Percentiles rank a stretch among this genome's conserved stretches.
These are phyloP conservation scores for Tauraco erythrolophus DNA, from an alignment of 2,113 vertebrate species.

Conservation along the genomic window DNA sequence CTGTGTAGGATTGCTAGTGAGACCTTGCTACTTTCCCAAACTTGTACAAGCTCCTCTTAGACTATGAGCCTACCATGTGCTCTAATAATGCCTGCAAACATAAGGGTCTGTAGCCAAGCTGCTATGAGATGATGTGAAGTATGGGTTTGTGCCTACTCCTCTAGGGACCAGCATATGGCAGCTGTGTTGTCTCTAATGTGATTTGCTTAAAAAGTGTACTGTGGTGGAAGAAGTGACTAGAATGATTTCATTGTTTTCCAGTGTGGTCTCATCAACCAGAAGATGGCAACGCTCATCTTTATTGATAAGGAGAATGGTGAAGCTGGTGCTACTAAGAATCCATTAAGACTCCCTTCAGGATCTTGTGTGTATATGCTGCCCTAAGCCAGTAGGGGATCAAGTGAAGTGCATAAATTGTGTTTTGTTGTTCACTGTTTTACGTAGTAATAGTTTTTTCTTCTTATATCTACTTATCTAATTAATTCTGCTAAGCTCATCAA, in stretches of 20 bases:
- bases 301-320: constrained; percentile 77
- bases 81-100: accelerated
- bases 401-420: not conserved
- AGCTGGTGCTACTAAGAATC: constrained; percentile 41
- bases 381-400: not conserved
- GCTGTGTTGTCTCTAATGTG: not conserved
- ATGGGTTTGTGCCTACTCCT: accelerated
- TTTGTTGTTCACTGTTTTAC: not conserved
- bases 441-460: not conserved
- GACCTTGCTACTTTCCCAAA: not conserved
- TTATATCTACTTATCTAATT: not conserved
- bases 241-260: accelerated
- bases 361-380: constrained; percentile 38
- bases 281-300: constrained; percentile 74
- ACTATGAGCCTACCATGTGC: accelerated
- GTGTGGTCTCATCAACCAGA: not conserved
- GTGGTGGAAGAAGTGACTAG: not conserved
- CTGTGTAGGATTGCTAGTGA: not conserved
- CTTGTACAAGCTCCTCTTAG: accelerated
- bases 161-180: accelerated
- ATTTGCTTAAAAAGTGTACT: not conserved
- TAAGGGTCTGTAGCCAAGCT: not conserved
- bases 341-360: constrained; percentile 8
- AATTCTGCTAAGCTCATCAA: not conserved
- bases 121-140: accelerated